phyloP scores from a whole-genome alignment of 1,140 invertebrate species.

The Dufourea novaeangliae region DNA sequence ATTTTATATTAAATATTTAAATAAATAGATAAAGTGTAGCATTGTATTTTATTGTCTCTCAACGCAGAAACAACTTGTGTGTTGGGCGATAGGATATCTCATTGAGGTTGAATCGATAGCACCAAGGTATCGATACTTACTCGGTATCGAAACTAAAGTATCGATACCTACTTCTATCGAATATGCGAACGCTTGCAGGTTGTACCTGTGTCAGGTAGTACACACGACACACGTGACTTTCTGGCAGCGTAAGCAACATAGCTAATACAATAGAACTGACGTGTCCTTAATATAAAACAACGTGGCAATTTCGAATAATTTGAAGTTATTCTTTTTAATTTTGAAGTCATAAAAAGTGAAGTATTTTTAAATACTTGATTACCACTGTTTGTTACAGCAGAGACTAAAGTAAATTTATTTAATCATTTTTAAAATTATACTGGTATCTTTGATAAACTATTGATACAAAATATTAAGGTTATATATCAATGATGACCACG shows the following conservation, averaged over 20 bases:
- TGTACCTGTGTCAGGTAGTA: too few relatives aligned
- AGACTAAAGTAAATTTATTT: not conserved
- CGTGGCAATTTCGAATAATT: slow-evolving; percentile 57
- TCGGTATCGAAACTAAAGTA: too few relatives aligned
- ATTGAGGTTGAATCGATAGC: too few relatives aligned
- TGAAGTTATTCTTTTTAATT: not conserved
- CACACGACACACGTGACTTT: slow-evolving; percentile 54
- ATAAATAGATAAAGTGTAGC: too few relatives aligned
- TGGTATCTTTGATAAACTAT: not conserved
- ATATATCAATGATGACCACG: slow-evolving; percentile 15
- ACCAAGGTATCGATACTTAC: too few relatives aligned
- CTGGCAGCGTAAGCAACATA: slow-evolving; percentile 23
- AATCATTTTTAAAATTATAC: not conserved
- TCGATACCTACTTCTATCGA: too few relatives aligned
- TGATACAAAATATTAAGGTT: slow-evolving; percentile 8
- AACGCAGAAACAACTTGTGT: too few relatives aligned
- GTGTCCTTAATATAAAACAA: slow-evolving; percentile 65
- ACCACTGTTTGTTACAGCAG: not conserved
- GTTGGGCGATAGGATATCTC: too few relatives aligned
- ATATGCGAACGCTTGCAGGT: too few relatives aligned
- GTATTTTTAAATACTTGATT: not conserved
- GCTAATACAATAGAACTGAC: slow-evolving; percentile 63
- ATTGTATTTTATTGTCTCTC: too few relatives aligned
- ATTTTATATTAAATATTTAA: too few relatives aligned
- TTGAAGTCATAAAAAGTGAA: not conserved